These are phyloP conservation scores for Lethocerus indicus DNA, from an alignment of 1,140 invertebrate species.

Conservation along the genomic window DNA sequence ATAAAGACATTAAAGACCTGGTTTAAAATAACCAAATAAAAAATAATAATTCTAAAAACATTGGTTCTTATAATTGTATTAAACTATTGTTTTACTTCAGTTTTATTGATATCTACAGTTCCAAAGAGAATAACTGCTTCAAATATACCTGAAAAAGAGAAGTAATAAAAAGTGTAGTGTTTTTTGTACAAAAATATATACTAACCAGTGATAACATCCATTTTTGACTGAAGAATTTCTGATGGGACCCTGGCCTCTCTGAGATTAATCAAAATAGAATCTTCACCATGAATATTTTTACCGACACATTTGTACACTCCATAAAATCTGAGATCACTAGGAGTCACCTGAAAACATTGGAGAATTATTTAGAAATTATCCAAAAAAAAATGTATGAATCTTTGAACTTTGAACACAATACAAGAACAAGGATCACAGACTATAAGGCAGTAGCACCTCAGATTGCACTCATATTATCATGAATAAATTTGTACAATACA, in stretches of 20 bases:
- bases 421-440: too few species aligned
- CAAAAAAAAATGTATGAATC: too few species aligned
- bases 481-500: too few species aligned
- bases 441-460: too few species aligned
- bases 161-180: neutral
- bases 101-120: too few species aligned
- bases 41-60: neutral
- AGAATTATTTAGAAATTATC: too few species aligned
- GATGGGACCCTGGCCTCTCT: conserved; percentile 45
- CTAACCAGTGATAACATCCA: conserved; percentile 39
- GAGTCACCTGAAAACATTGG: conserved; percentile 31
- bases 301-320: conserved; percentile 68
- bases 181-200: neutral
- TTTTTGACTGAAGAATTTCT: conserved; percentile 34
- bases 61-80: neutral
- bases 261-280: conserved; percentile 45
- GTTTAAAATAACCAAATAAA: neutral
- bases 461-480: too few species aligned
- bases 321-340: conserved; percentile 43
- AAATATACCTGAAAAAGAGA: neutral
- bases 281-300: conserved; percentile 52
- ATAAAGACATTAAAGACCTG: conserved; percentile 2
- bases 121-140: too few species aligned
- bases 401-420: too few species aligned
- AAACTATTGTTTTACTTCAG: neutral